phyloP scores from a whole-genome alignment of 2,113 vertebrate species.

The Engystomops pustulosus region DNA sequence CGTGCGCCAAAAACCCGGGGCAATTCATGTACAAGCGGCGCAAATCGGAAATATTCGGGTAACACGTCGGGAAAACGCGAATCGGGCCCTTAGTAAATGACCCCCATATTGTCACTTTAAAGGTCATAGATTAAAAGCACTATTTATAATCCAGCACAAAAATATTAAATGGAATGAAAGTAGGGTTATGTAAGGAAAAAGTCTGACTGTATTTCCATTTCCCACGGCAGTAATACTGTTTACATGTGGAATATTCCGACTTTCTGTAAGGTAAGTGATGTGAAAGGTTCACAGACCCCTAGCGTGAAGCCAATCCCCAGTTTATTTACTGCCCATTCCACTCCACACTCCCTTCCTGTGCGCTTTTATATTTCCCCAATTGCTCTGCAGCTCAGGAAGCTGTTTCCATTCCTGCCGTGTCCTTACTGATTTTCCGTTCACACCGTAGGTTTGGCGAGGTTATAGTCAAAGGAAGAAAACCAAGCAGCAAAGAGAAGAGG shows the following conservation, averaged over 20 bases:
- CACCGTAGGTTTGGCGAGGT: slow-evolving; percentile 79
- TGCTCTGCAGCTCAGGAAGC: slow-evolving; percentile 61
- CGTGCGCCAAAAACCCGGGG: no score
- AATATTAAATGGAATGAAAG: neutral
- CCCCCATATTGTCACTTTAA: no score
- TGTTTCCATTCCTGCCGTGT: slow-evolving; percentile 65
- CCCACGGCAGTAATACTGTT: neutral
- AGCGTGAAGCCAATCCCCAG: slow-evolving; percentile 4
- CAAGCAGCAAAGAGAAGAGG: slow-evolving; percentile 72
- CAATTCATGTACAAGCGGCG: no score
- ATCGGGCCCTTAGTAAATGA: no score
- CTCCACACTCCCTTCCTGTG: slow-evolving; percentile 63
- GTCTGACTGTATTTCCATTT: neutral
- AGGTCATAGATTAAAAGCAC: neutral
- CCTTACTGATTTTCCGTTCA: slow-evolving; percentile 62
- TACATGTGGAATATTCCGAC: neutral
- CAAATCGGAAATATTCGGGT: no score
- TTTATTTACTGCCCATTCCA: neutral
- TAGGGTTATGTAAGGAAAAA: neutral
- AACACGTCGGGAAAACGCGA: no score
- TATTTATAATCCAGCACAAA: neutral
- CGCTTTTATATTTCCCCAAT: slow-evolving; percentile 60
- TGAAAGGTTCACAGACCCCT: neutral
- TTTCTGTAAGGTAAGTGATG: neutral
- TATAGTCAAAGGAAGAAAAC: slow-evolving; percentile 73